Base-by-base conservation (phyloP, 2,113 vertebrate genomes). In the Jacana jacana region DNA sequence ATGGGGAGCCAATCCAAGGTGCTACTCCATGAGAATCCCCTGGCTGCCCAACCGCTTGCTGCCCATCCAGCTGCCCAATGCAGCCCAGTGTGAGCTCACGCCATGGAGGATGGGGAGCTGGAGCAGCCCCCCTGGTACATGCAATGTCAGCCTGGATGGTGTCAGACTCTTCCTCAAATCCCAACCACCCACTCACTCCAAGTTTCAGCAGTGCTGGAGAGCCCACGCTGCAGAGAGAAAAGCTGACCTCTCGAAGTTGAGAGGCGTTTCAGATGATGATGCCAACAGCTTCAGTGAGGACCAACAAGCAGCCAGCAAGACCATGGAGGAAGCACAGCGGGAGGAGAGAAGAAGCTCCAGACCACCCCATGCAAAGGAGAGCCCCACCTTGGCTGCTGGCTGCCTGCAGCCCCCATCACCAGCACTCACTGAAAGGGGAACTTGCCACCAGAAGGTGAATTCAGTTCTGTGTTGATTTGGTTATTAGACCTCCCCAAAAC, bases 181-280 rank as follows among this genome's bases (percentile, higher is more conserved):
- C 49, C 52, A 86, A 0, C 8, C 4, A 3, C 27, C 17, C 15
- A 3, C 39, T 82, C 0, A 0, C 9, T 72, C 46, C 28, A 17
- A 46, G 51, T 52, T 70, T 48, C 10, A 2, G 30, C 39, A 69
- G 64, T 1, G 1, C n/a, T 55, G 37, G 20, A 93, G 48, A 79
- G 24, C 24, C 22, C 2, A 6, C 30, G 23, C 23, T 52, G 55
- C 2, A 3, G n/a, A 84, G 44, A 76, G 6, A 68, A 82, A 82
- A 86, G 33, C 23, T 2, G 0, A 1, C 33, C 35, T 72, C 42
- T 44, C 37, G 6, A 44, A 77, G 40, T 2, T 9, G 2, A 66
- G 37, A 68, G 16, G 8, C 8, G 13, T 52, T 88, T 70, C 40
- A 40, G 63, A 35, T 2, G 7, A 0, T 39, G 66, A 52, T 73